These are phyloP conservation scores for Trissoscelio sp. DNA, from an alignment of 2,888 invertebrate species.

Conservation along the genomic window DNA sequence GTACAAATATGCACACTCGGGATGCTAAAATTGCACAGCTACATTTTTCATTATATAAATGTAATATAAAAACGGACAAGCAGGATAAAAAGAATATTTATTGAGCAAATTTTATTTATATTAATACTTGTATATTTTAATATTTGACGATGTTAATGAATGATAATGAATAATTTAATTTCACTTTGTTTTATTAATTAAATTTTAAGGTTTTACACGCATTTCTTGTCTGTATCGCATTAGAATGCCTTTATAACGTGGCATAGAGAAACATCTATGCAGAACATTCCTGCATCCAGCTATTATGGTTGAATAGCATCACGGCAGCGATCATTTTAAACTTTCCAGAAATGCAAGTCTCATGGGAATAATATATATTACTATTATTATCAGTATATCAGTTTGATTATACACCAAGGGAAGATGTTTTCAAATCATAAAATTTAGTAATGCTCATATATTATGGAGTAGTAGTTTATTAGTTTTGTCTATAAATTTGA, in stretches of 20 bases:
- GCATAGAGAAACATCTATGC: conserved; percentile 6
- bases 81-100: not conserved
- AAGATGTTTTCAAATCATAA: conserved; percentile 27
- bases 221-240: conserved; percentile 1
- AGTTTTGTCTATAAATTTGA: no score
- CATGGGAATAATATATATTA: conserved; percentile 35
- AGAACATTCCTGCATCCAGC: conserved; percentile 23
- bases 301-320: conserved; percentile 42
- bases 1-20: not conserved
- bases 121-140: no score
- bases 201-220: not conserved
- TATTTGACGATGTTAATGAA: no score
- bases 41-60: not conserved
- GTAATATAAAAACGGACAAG: no score
- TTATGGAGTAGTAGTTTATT: no score
- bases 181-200: not conserved
- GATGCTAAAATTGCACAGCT: not conserved
- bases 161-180: no score
- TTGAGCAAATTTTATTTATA: not conserved
- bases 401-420: conserved; percentile 36
- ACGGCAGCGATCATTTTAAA: conserved; percentile 44
- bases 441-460: not conserved
- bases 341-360: conserved; percentile 39
- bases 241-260: not conserved
- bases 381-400: conserved; percentile 47